These are phyloP conservation scores for Drosophila infuscata DNA, from an alignment of 2,888 invertebrate species.

Conservation along the genomic window DNA sequence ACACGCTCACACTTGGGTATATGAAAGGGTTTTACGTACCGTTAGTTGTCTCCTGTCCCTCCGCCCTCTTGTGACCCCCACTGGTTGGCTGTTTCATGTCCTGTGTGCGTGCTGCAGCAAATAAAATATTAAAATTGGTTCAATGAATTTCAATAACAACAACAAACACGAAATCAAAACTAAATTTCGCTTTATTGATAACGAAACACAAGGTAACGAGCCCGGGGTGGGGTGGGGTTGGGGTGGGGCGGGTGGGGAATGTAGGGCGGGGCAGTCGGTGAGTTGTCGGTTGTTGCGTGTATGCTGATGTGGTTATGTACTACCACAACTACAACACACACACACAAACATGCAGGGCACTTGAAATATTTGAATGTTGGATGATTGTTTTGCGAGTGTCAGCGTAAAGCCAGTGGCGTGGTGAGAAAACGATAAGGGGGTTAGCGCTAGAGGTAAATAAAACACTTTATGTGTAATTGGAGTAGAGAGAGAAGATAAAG, in stretches of 20 bases:
- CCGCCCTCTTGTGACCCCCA: neutral
- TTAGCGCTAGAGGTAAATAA: accelerated
- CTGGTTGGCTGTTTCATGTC: constrained; percentile 17
- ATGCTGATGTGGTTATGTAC: constrained; percentile 64
- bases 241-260: neutral
- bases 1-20: constrained; percentile 20
- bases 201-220: constrained; percentile 72
- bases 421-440: neutral
- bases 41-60: constrained; percentile 59
- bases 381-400: constrained; percentile 28
- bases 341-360: constrained; percentile 20
- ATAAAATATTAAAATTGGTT: constrained; percentile 82
- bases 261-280: neutral
- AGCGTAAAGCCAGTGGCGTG: constrained; percentile 9
- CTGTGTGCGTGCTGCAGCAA: constrained; percentile 68
- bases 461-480: neutral
- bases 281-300: constrained; percentile 38
- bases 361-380: constrained; percentile 51
- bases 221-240: neutral
- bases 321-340: constrained; percentile 3
- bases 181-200: constrained; percentile 82
- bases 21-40: constrained; percentile 76
- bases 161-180: constrained; percentile 82
- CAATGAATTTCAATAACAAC: constrained; percentile 82
- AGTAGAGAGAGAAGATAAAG: neutral